phyloP scores from a whole-genome alignment of 2,113 vertebrate genomes.

The Mormyrus lacerda region DNA sequence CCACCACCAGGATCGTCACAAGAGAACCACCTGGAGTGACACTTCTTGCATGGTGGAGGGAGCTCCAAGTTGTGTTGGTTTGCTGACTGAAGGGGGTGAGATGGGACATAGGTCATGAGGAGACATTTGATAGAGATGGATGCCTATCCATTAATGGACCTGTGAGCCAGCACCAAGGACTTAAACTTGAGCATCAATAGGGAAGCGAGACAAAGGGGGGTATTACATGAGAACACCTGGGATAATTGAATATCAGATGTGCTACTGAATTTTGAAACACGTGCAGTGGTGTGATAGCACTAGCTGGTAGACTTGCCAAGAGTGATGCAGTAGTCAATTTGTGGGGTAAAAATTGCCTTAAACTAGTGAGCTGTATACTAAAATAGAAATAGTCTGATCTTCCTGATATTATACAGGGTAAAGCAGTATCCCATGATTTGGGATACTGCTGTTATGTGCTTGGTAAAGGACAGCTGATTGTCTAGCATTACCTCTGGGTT shows the following conservation, averaged over 20 bases:
- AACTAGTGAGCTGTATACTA: background rate
- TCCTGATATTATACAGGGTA: background rate
- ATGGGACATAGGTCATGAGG: background rate
- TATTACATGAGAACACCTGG: background rate
- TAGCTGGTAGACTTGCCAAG: background rate
- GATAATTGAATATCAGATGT: background rate
- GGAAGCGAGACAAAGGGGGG: background rate
- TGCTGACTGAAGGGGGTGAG: background rate
- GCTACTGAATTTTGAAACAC: background rate
- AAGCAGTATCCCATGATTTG: background rate
- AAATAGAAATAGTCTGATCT: background rate
- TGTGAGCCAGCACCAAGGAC: background rate
- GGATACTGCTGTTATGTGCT: background rate
- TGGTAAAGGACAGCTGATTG: too few species aligned
- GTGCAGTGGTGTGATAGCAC: too few species aligned
- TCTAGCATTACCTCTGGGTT: too few species aligned
- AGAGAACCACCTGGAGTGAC: background rate
- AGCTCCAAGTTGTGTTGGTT: background rate
- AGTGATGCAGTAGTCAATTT: background rate
- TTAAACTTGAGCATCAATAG: background rate
- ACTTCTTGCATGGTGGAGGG: background rate
- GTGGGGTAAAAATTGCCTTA: background rate
- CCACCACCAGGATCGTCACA: background rate
- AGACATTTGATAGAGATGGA: background rate
- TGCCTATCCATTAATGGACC: background rate